Percentiles rank a stretch among this genome's conserved stretches.
Conservation (phyloP, 2,888 invertebrate species). For the Ophion costatus region DNA sequence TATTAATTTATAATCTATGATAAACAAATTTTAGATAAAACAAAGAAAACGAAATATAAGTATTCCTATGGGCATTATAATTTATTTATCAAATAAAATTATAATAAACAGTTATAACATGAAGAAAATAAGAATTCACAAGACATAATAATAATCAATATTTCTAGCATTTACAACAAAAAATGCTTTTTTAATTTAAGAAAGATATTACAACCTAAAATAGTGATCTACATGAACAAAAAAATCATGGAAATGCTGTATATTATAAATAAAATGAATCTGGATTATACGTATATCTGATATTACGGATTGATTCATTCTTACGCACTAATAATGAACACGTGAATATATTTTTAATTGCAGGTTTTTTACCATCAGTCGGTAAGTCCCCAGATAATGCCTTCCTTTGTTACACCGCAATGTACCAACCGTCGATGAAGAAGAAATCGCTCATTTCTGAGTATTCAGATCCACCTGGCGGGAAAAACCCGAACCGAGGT, state of each 20-base stretch:
- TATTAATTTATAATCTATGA: too few relatives aligned
- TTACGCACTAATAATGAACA: not conserved
- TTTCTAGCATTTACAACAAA: too few relatives aligned
- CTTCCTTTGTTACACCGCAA: too few relatives aligned
- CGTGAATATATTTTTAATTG: not conserved
- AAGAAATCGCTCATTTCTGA: not conserved
- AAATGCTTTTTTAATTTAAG: not conserved
- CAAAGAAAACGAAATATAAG: too few relatives aligned
- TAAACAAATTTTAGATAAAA: too few relatives aligned
- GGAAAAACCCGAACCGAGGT: not conserved
- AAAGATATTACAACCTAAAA: not conserved
- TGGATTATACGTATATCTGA: not conserved
- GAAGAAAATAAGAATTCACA: not conserved
- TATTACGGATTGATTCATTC: not conserved
- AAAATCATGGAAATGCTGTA: not conserved
- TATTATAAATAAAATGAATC: not conserved
- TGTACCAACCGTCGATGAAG: not conserved
- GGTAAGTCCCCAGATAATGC: not conserved
- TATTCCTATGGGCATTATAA: not conserved
- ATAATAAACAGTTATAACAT: not conserved
- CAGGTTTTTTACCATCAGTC: not conserved
- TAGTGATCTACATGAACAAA: not conserved
- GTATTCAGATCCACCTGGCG: not conserved
- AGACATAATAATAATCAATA: too few relatives aligned
- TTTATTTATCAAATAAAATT: not conserved